Base-by-base conservation (phyloP, 2,797 vertebrate species). In the Pseudochirops cupreus region DNA sequence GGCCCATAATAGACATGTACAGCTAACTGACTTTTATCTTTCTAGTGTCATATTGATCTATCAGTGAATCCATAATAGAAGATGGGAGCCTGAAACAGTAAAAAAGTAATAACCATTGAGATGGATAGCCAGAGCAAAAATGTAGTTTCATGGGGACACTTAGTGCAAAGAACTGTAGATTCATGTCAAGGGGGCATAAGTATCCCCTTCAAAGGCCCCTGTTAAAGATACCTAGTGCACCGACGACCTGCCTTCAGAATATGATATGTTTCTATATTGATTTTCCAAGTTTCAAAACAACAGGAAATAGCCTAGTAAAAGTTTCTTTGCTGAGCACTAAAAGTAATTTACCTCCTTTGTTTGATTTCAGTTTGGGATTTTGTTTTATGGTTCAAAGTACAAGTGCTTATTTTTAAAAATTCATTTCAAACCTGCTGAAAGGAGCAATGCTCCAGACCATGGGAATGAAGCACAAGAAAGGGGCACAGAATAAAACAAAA, bases 211-310 rank as follows among this genome's bases (percentile, higher is more conserved):
- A 98, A 98, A 98, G 98, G 97, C 98, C 97, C 97, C 96, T 98
- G 97, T 98, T 99, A 98, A 98, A 98, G 98, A 98, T 95, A 98
- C 94, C 96, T 94, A 0, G 28, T 55, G 97, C 98, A 98, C 95
- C 98, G 97, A 97, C 96, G 96, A 98, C 98, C 98, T 98, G 94
- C 97, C 98, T 98, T 98, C 97, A 98, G 97, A 98, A 98, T 98
- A 97, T 97, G 98, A 98, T 98, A 98, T 97, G 98, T 98, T 98
- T 98, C 97, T 96, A 67, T 98, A 99, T 98, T 98, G 98, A 99
- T 98, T 99, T 99, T 98, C 97, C 96, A 96, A 98, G 98, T 97
- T 98, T 98, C 98, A 98, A 98, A 99, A 98, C 98, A 99, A 99
- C 97, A 98, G 98, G 97, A 98, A 99, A 98, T 98, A 98, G 97